Conservation (phyloP, 2,888 invertebrate species). For the Papilio gigon region DNA sequence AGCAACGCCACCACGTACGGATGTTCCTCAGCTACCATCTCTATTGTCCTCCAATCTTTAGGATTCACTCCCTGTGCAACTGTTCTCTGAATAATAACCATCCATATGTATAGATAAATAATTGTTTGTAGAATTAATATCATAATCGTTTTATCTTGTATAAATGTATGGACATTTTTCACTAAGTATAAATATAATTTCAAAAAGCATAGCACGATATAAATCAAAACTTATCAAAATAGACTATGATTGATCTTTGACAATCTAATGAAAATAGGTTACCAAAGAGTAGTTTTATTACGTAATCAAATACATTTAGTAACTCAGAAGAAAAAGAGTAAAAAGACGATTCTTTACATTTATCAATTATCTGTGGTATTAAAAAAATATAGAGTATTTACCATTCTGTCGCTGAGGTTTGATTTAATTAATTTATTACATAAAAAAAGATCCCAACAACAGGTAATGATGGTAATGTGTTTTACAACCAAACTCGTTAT, state of each 20-base stretch:
- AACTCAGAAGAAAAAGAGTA: neutral
- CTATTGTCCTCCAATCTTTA: slow-evolving; percentile 50
- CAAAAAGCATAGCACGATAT: slow-evolving; percentile 20
- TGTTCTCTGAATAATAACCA: slow-evolving; percentile 11
- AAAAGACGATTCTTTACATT: neutral
- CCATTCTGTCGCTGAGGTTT: too few species aligned
- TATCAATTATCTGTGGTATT: neutral
- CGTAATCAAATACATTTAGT: neutral
- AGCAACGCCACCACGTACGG: slow-evolving; percentile 65
- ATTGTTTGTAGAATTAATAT: slow-evolving; percentile 36
- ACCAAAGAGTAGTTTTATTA: neutral
- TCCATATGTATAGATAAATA: slow-evolving; percentile 20
- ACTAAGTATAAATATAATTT: slow-evolving; percentile 21
- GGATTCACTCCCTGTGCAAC: slow-evolving; percentile 10
- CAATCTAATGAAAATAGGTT: slow-evolving; percentile 3
- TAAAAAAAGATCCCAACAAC: too few species aligned
- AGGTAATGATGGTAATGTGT: neutral
- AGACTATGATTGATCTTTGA: slow-evolving; percentile 29
- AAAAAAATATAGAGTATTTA: too few species aligned
- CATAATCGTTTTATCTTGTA: slow-evolving; percentile 29
- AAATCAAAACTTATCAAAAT: slow-evolving; percentile 11
- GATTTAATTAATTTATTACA: too few species aligned
- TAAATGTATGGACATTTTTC: slow-evolving; percentile 22
- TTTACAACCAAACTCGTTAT: neutral
- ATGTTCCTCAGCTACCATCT: slow-evolving; percentile 62